Percentiles rank a stretch among this genome's conserved stretches.
Evolutionary conservation across 2,113 vertebrate genomes (phyloP).

Genomic region (Rhagologus leucostigma): DNA sequence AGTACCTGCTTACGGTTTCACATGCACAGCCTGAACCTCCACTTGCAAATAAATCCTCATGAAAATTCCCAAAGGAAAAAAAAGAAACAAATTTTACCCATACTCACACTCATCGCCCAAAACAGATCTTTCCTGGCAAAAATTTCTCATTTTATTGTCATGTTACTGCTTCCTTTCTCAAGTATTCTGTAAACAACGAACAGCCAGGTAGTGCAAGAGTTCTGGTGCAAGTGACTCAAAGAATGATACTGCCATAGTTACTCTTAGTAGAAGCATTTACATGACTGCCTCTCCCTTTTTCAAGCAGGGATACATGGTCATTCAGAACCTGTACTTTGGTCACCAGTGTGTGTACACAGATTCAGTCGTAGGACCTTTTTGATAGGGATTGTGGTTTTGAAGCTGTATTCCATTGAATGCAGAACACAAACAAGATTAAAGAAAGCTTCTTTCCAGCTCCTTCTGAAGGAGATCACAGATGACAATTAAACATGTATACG

Average conservation of each 20-base stretch:
- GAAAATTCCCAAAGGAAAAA: background rate
- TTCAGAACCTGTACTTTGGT: background rate
- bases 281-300: background rate
- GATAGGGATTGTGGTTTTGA: background rate
- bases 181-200: background rate
- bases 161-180: background rate
- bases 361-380: background rate
- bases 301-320: background rate
- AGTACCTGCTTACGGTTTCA: background rate
- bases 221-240: background rate
- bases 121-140: background rate
- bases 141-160: background rate
- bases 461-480: background rate
- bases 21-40: background rate
- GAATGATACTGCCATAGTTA: background rate
- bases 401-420: background rate
- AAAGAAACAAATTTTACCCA: background rate
- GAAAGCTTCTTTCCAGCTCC: constrained; percentile 14
- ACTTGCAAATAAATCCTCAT: background rate
- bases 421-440: constrained; percentile 14
- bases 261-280: background rate
- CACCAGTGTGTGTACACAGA: no score
- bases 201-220: background rate
- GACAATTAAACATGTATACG: background rate
- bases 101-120: background rate